phyloP scores from a whole-genome alignment of 2,888 invertebrate species.

The Tridacna crocea region DNA sequence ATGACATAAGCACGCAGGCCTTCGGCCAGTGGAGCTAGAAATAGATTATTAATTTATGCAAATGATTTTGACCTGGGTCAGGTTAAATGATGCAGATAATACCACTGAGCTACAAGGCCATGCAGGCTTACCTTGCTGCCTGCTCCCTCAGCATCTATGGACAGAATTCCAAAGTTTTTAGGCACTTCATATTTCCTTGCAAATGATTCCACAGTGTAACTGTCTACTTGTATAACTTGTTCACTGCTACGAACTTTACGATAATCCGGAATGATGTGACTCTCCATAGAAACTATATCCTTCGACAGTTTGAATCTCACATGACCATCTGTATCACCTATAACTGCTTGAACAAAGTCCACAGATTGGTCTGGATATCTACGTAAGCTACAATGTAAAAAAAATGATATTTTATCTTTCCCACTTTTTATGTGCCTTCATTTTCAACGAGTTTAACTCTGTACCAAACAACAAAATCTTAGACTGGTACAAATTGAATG shows the following conservation, averaged over 20 bases:
- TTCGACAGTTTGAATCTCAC: slow-evolving; percentile 65
- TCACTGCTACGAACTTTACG: neutral
- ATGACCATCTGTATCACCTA: slow-evolving; percentile 67
- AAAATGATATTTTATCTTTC: no score
- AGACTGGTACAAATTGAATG: no score
- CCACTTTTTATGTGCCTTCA: no score
- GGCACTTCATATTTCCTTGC: slow-evolving; percentile 68
- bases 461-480: no score
- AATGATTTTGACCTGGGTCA: no score
- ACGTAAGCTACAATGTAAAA: neutral
- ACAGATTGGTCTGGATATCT: neutral
- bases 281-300: slow-evolving; percentile 69
- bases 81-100: no score
- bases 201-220: slow-evolving; percentile 71
- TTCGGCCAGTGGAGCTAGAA: no score
- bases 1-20: no score
- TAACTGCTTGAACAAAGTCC: slow-evolving; percentile 65
- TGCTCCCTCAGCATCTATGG: slow-evolving; percentile 78
- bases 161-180: slow-evolving; percentile 73
- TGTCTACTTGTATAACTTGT: slow-evolving; percentile 59
- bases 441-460: no score
- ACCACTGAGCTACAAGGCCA: no score
- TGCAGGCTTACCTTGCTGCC: slow-evolving; percentile 66
- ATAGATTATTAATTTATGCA: no score
- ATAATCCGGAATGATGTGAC: slow-evolving; percentile 59